phyloP scores from a whole-genome alignment of 2,888 invertebrate genomes.

The Heliconius ismenius region DNA sequence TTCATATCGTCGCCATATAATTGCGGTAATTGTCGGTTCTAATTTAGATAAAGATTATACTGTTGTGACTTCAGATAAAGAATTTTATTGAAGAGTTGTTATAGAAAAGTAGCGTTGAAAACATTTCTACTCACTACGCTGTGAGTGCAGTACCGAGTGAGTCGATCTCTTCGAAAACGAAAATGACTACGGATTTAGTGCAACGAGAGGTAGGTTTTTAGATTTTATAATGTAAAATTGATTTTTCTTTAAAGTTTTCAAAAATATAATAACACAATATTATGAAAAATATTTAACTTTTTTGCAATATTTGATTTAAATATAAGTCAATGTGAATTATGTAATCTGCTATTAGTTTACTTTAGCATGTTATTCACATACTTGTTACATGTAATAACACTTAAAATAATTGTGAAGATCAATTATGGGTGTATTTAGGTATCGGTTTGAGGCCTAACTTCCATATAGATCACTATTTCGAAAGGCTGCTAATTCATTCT shows the following conservation, averaged over 20 bases:
- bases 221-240: not conserved
- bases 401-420: not conserved
- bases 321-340: constrained; percentile 1
- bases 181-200: constrained; percentile 61
- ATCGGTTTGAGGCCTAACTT: not conserved
- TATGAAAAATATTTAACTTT: not conserved
- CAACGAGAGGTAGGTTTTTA: constrained; percentile 59
- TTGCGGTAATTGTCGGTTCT: constrained; percentile 59
- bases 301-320: not conserved
- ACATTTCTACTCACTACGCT: constrained; percentile 57
- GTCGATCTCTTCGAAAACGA: constrained; percentile 45
- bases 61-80: constrained; percentile 70
- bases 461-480: not conserved
- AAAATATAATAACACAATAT: not conserved
- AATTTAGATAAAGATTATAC: constrained; percentile 75
- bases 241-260: not conserved
- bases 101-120: constrained; percentile 63
- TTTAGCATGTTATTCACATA: not conserved
- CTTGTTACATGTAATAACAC: not conserved
- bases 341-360: not conserved
- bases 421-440: not conserved
- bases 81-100: constrained; percentile 63
- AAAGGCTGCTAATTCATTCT: not conserved
- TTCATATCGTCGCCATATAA: constrained; percentile 53
- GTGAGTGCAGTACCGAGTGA: constrained; percentile 54